Percentiles rank a stretch among this genome's conserved stretches.
phyloP scores from a whole-genome alignment of 2,888 invertebrate genomes.

The Endomychus coccineus region DNA sequence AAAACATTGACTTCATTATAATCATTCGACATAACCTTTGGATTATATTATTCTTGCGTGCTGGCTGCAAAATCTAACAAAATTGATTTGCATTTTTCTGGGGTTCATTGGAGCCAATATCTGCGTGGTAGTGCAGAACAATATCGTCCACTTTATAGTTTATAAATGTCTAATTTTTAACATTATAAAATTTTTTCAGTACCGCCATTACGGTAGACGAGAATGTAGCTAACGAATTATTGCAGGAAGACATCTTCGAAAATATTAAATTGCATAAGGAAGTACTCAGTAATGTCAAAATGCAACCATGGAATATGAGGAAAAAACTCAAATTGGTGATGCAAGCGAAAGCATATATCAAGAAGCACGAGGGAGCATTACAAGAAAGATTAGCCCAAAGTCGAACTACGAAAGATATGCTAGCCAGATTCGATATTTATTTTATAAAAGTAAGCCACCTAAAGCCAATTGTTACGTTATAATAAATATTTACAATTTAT shows the following conservation, averaged over 20 bases:
- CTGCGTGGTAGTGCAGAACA: too few species aligned
- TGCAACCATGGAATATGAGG: constrained; percentile 77
- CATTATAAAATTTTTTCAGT: constrained; percentile 46
- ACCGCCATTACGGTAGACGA: constrained; percentile 75
- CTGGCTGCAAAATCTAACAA: too few species aligned
- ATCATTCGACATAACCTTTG: too few species aligned
- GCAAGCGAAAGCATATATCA: constrained; percentile 80
- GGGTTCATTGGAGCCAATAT: too few species aligned
- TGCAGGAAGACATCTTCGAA: constrained; percentile 83
- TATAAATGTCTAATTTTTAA: background rate
- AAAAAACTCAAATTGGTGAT: constrained; percentile 75
- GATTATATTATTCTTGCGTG: too few species aligned
- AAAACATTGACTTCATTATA: too few species aligned
- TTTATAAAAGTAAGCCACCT: constrained; percentile 67
- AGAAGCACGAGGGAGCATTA: constrained; percentile 81
- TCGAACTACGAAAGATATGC: constrained; percentile 74
- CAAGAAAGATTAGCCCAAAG: constrained; percentile 86
- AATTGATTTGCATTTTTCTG: too few species aligned
- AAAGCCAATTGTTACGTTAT: too few species aligned
- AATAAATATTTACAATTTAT: too few species aligned
- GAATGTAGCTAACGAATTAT: constrained; percentile 52
- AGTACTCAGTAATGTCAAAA: constrained; percentile 77
- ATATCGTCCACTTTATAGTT: too few species aligned
- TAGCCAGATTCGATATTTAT: constrained; percentile 76
- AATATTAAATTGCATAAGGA: constrained; percentile 88